Evolutionary conservation across 2,113 vertebrate genomes (phyloP).

Genomic region (Phainopepla nitens): DNA sequence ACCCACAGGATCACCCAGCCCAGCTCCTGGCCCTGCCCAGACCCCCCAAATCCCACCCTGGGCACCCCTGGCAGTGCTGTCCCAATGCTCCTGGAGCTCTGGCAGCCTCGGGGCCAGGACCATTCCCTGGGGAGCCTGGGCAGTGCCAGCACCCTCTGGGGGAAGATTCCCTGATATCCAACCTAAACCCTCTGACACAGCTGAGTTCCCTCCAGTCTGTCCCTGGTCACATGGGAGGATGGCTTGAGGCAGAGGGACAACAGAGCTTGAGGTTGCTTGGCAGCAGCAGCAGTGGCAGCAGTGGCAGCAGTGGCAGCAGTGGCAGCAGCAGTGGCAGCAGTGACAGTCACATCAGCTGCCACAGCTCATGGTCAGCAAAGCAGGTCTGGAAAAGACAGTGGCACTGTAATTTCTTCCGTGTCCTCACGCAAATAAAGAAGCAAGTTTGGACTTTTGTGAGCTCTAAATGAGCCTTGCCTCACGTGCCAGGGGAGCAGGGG

Average conservation of each 20-base stretch:
- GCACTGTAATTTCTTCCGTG: background rate
- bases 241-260: background rate
- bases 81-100: background rate
- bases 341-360: background rate
- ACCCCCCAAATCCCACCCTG: background rate
- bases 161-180: rapidly evolving
- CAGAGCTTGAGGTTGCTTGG: background rate
- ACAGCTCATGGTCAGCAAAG: background rate
- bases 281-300: background rate
- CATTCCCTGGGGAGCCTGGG: background rate
- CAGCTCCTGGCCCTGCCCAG: rapidly evolving
- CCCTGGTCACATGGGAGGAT: background rate
- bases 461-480: background rate
- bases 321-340: background rate
- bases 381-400: background rate
- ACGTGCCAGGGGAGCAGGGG: background rate
- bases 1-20: rapidly evolving
- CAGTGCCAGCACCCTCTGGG: background rate
- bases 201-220: background rate
- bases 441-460: background rate
- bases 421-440: background rate
- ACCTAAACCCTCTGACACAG: rapidly evolving
- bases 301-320: background rate
- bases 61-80: background rate
- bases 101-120: background rate